phyloP scores from a whole-genome alignment of 2,113 vertebrate species.

The Ginglymostoma cirratum region DNA sequence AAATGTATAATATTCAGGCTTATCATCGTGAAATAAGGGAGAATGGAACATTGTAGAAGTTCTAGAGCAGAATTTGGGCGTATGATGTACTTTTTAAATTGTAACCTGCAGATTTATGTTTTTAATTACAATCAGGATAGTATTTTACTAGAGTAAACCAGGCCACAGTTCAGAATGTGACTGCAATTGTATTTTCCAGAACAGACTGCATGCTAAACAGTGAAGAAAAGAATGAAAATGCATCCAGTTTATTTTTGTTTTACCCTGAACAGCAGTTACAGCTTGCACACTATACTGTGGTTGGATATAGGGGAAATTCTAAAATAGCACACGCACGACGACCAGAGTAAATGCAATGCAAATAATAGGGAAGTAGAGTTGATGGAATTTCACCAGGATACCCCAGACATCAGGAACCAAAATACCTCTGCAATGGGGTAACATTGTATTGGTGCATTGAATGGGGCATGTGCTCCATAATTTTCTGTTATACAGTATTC shows the following conservation, averaged over 20 bases:
- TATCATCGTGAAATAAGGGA: neutral
- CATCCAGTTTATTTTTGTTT: neutral
- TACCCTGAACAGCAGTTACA: neutral
- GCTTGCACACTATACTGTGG: neutral
- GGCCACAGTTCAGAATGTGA: constrained; percentile 15
- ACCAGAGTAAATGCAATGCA: constrained; percentile 4
- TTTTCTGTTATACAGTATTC: neutral
- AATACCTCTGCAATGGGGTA: neutral
- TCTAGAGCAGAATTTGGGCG: neutral
- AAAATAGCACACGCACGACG: neutral
- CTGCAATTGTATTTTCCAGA: constrained; percentile 20
- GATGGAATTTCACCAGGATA: neutral
- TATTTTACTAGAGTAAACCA: neutral
- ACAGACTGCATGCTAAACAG: neutral
- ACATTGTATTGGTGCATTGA: constrained; percentile 4
- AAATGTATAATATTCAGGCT: neutral
- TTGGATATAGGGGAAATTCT: neutral
- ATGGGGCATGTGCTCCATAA: neutral
- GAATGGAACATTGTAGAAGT: neutral
- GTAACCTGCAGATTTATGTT: neutral
- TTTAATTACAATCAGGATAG: constrained; percentile 25
- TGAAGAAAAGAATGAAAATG: neutral
- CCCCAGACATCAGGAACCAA: neutral
- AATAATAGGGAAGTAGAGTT: neutral
- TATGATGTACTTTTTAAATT: neutral